Evolutionary conservation across 1,140 invertebrate genomes (phyloP).

Genomic region (Drosophila dunni): DNA sequence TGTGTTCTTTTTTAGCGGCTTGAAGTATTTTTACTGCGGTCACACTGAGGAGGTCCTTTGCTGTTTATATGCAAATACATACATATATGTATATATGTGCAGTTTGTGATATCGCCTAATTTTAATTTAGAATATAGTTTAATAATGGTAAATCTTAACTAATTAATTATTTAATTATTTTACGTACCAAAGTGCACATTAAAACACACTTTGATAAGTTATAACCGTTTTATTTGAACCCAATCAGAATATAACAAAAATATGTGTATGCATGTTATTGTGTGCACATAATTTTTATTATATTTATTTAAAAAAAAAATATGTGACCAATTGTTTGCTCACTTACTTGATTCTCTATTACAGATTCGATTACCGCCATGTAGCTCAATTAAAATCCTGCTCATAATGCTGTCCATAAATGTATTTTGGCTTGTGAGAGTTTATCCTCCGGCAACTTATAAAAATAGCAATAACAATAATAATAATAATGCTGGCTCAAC

Average conservation of each 20-base stretch:
- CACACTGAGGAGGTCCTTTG: not conserved
- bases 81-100: slow-evolving; percentile 4
- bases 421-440: slow-evolving; percentile 64
- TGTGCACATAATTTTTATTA: no score
- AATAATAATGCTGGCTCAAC: slow-evolving; percentile 11
- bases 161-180: not conserved
- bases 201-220: not conserved
- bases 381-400: slow-evolving; percentile 54
- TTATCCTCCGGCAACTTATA: slow-evolving; percentile 50
- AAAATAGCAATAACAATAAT: slow-evolving; percentile 3
- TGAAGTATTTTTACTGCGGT: not conserved
- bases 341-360: slow-evolving; percentile 4
- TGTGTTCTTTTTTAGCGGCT: not conserved
- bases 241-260: no score
- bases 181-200: not conserved
- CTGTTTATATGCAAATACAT: slow-evolving; percentile 6
- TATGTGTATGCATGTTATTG: no score
- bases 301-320: no score
- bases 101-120: slow-evolving; percentile 11
- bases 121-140: slow-evolving; percentile 4
- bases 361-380: slow-evolving; percentile 62
- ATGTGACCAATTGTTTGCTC: not conserved
- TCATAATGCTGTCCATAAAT: slow-evolving; percentile 56
- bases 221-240: no score
- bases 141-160: slow-evolving; percentile 1